Evolutionary conservation across 2,797 vertebrate genomes (phyloP), one percentile per base, ranked within the genome.

Genomic region (Helicolenus hilgendorfi): DNA sequence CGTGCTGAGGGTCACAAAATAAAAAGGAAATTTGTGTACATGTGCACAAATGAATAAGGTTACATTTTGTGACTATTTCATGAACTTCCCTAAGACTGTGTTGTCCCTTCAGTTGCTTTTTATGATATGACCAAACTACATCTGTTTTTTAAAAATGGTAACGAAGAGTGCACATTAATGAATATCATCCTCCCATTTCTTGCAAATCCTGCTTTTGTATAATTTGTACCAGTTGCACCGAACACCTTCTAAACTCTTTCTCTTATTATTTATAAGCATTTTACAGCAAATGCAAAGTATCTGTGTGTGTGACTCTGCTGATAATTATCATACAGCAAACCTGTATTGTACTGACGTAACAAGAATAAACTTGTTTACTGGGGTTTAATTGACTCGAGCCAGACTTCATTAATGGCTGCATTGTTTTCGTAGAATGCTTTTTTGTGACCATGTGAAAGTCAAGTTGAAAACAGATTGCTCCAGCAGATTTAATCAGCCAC

Each of bases 361-460:
- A 79, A 89, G 49, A 96, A 93, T 94, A 93, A 95, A 94, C 72
- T 85, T 88, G 67, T 91, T 79, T 65, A 83, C 65, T 84, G n/a
- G 45, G 58, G 27, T 49, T 87, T 67, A 24, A 31, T 69, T 1
- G 13, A 11, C 63, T 73, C 5, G 0, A 49, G 29, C 4, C n/a
- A 64, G 49, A 26, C 53, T 73, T 56, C 13, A 69, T 58, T 64
- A 86, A 60, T 26, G 15, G 22, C 36, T 5, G 15, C 26, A 69
- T 79, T 87, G 26, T 89, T 89, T 90, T 35, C 56, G 24, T 68
- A 31, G 0, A 71, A 72, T 77, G 68, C 14, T 18, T 29, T 89
- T 89, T 70, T 70, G 26, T 24, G 31, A 80, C 20, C 36, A 74
- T 55, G 41, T 72, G 63, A 74, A 73, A 68, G 35, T 79, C n/a